Evolutionary conservation across 2,797 vertebrate genomes (phyloP).

Genomic region (Pampus argenteus): DNA sequence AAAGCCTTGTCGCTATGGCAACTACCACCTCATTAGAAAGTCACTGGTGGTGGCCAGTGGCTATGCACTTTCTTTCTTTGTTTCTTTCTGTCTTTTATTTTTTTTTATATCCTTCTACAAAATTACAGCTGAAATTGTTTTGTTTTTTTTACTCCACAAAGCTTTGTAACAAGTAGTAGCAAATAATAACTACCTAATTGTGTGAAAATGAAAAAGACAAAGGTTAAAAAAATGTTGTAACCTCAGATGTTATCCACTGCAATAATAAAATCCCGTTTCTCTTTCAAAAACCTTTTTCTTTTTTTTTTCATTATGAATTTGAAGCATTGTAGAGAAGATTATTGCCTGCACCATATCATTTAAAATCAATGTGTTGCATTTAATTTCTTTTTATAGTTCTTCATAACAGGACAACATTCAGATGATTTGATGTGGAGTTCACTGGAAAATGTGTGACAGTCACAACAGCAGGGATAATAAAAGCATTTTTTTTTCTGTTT

Average conservation of each 20-base stretch:
- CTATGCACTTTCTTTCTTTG: conserved; percentile 58
- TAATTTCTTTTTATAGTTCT: background rate
- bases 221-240: conserved; percentile 9
- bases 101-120: conserved; percentile 9
- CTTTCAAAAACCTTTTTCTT: background rate
- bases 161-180: conserved; percentile 31
- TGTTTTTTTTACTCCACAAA: conserved; percentile 31
- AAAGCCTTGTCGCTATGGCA: conserved; percentile 80
- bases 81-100: conserved; percentile 55
- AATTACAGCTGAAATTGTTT: conserved; percentile 44
- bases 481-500: background rate
- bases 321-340: conserved; percentile 1
- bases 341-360: conserved; percentile 3
- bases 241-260: conserved; percentile 18
- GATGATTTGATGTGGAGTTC: background rate
- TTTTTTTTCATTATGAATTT: conserved; percentile 27
- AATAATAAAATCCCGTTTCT: conserved; percentile 24
- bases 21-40: conserved; percentile 78
- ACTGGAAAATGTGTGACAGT: background rate
- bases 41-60: conserved; percentile 69
- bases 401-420: background rate
- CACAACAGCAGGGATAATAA: background rate
- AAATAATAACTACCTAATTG: conserved; percentile 38
- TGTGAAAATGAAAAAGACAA: conserved; percentile 28
- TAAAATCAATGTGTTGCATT: conserved; percentile 15